Evolutionary conservation across 2,888 invertebrate species (phyloP).

Genomic region (Sthenelais limicola): DNA sequence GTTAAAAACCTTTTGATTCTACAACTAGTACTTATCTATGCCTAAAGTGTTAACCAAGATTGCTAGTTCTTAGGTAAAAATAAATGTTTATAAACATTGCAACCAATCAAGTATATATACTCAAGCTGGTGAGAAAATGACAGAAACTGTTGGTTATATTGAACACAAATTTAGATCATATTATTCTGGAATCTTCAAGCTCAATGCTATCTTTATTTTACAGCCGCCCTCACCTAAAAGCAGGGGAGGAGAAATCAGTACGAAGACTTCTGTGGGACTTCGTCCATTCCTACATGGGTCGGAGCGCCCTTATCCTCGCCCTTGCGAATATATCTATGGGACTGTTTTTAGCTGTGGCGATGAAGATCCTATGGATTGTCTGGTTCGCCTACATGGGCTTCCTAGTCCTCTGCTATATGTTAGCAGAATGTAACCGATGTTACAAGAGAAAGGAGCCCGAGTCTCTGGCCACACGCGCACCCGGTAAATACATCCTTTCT

Average conservation of each 20-base stretch:
- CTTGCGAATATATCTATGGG: conserved; percentile 55
- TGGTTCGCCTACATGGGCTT: conserved; percentile 55
- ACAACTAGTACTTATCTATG: too few relatives aligned
- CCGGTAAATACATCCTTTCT: conserved; percentile 23
- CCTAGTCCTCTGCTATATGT: conserved; percentile 46
- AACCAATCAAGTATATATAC: too few relatives aligned
- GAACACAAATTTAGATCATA: too few relatives aligned
- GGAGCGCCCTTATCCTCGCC: conserved; percentile 49
- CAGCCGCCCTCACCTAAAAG: conserved; percentile 50
- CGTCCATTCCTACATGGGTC: conserved; percentile 51
- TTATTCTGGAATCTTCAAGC: too few relatives aligned
- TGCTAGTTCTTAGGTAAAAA: too few relatives aligned
- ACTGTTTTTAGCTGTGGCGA: conserved; percentile 51
- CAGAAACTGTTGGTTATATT: too few relatives aligned
- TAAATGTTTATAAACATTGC: too few relatives aligned
- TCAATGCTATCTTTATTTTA: conserved; percentile 14
- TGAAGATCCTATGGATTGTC: conserved; percentile 49
- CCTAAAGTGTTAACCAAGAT: too few relatives aligned
- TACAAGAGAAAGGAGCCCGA: neutral
- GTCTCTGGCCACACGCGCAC: neutral
- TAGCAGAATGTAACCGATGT: conserved; percentile 44
- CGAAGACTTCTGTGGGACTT: conserved; percentile 52
- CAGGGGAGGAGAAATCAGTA: conserved; percentile 42
- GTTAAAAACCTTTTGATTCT: too few relatives aligned
- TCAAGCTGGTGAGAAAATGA: too few relatives aligned